Percentiles rank a stretch among this genome's conserved stretches.
phyloP scores from a whole-genome alignment of 1,140 invertebrate species.

The Aphelenchoides fujianensis region DNA sequence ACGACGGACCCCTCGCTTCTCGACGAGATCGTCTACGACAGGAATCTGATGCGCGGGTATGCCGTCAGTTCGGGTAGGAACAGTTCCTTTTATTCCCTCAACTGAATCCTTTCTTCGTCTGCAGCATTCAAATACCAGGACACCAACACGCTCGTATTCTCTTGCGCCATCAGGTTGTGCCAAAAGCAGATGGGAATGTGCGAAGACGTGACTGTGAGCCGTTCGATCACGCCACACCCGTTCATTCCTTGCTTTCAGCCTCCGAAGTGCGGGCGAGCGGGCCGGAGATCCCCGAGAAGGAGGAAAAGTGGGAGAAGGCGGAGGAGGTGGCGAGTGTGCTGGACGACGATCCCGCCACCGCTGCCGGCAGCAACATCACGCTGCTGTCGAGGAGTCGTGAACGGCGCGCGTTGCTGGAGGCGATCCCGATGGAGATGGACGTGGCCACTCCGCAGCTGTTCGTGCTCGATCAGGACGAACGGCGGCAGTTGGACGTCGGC shows the following conservation, averaged over 20 bases:
- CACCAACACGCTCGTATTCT: constrained; percentile 61
- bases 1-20: constrained; percentile 51
- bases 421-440: constrained; percentile 38
- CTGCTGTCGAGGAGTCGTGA: constrained; percentile 19
- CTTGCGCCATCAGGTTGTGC: constrained; percentile 60
- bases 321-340: neutral
- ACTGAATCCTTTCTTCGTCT: neutral
- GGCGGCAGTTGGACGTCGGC: constrained; percentile 3
- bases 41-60: constrained; percentile 44
- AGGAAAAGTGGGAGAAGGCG: neutral
- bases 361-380: no score
- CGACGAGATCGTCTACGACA: constrained; percentile 52
- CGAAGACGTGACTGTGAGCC: constrained; percentile 55
- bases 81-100: no score
- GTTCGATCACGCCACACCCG: no score
- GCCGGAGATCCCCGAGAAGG: neutral
- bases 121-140: constrained; percentile 59
- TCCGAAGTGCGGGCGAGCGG: constrained; percentile 38
- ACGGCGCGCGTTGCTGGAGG: neutral
- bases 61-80: neutral
- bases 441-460: constrained; percentile 47
- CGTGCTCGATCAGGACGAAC: constrained; percentile 37
- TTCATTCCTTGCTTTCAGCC: constrained; percentile 51
- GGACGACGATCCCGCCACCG: neutral
- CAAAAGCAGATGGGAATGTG: constrained; percentile 62